Evolutionary conservation across 2,888 invertebrate genomes (phyloP).

Genomic region (Drosophila fulvimacula): DNA sequence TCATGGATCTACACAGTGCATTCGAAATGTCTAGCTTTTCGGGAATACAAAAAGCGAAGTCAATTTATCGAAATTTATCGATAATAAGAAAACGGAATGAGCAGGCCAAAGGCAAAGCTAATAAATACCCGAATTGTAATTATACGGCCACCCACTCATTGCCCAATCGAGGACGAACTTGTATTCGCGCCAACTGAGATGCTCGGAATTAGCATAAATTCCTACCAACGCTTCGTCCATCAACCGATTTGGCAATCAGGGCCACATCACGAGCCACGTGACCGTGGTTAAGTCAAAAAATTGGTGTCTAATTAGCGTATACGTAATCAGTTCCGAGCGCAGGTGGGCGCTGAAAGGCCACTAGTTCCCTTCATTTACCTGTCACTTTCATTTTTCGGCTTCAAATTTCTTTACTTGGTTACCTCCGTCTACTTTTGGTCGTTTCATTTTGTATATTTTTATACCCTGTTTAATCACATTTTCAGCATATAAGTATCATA

Average conservation of each 20-base stretch:
- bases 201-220: slow-evolving; percentile 60
- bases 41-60: too few relatives aligned
- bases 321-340: slow-evolving; percentile 54
- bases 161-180: too few relatives aligned
- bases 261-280: neutral
- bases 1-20: too few relatives aligned
- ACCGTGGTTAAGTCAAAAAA: slow-evolving; percentile 21
- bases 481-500: too few relatives aligned
- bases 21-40: too few relatives aligned
- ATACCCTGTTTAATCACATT: too few relatives aligned
- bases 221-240: slow-evolving; percentile 1
- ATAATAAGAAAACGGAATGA: too few relatives aligned
- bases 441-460: slow-evolving; percentile 2
- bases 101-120: too few relatives aligned
- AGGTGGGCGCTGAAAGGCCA: neutral
- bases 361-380: neutral
- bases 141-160: too few relatives aligned
- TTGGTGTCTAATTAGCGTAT: slow-evolving; percentile 51
- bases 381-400: slow-evolving; percentile 13
- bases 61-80: too few relatives aligned
- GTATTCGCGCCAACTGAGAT: slow-evolving; percentile 54
- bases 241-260: slow-evolving; percentile 14
- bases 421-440: slow-evolving; percentile 3
- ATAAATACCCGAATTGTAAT: too few relatives aligned
- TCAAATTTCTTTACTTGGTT: slow-evolving; percentile 56